phyloP scores from a whole-genome alignment of 2,113 vertebrate genomes.

The Chascanopsetta lugubris region DNA sequence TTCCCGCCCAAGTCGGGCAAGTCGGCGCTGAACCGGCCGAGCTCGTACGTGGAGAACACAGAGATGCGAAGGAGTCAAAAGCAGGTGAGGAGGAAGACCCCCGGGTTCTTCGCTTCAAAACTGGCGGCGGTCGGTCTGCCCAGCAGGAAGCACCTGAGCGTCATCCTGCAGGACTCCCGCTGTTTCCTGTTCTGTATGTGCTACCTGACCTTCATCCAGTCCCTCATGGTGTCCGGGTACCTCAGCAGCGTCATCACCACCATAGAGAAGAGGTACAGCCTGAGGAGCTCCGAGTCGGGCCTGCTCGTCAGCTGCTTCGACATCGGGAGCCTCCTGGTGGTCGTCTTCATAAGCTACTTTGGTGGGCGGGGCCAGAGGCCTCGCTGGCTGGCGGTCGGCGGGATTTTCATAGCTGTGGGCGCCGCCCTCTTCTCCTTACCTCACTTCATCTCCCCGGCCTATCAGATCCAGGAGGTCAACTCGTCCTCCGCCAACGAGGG shows the following conservation, averaged over 20 bases:
- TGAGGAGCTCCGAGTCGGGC: slow-evolving; percentile 95
- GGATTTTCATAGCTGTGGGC: slow-evolving; percentile 90
- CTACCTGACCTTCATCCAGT: slow-evolving; percentile 85
- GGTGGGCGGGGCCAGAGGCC: slow-evolving; percentile 93
- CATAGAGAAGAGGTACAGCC: slow-evolving; percentile 95
- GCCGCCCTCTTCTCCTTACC: slow-evolving; percentile 94
- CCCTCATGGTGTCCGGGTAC: slow-evolving; percentile 98
- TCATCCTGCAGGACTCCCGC: slow-evolving; percentile 89
- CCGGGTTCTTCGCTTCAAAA: slow-evolving; percentile 68
- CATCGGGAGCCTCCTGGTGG: slow-evolving; percentile 95
- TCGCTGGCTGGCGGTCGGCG: slow-evolving; percentile 93
- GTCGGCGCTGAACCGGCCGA: slow-evolving; percentile 68
- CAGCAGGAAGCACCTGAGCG: slow-evolving; percentile 78
- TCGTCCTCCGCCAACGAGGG: slow-evolving; percentile 87
- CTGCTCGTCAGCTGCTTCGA: slow-evolving; percentile 99
- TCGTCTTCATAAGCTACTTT: slow-evolving; percentile 99
- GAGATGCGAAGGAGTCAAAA: slow-evolving; percentile 60
- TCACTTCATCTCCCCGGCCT: slow-evolving; percentile 96
- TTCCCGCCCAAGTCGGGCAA: slow-evolving; percentile 70
- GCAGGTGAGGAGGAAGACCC: slow-evolving; percentile 42
- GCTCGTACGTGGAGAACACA: slow-evolving; percentile 65
- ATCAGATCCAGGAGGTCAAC: slow-evolving; percentile 94
- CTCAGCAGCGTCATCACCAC: slow-evolving; percentile 99
- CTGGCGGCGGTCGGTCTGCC: slow-evolving; percentile 71
- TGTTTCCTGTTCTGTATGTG: slow-evolving; percentile 85